Base-by-base conservation (phyloP, 1,140 invertebrate genomes). In the Metopolophium dirhodum region DNA sequence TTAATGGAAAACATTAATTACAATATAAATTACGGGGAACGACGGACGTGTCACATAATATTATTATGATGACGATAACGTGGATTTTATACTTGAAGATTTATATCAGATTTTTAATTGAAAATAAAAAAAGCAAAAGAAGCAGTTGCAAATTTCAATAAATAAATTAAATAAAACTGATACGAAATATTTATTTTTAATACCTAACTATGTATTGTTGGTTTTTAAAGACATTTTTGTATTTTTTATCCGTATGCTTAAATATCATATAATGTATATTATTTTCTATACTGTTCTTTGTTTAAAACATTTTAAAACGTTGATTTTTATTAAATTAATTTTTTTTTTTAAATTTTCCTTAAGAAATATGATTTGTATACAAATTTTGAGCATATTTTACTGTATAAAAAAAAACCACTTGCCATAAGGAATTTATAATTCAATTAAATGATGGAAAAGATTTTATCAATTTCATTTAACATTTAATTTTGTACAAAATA, bases 401-500 rank as follows among this genome's bases (percentile, higher is more conserved):
- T 18, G 30, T 18, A 77, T n/a, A 18, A 77, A 68, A 57, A 37
- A 77, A 77, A 77, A 18, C 3, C n/a, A 6, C 61, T 77, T 14
- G n/a, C 1, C n/a, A 77, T 35, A 77, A 77, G n/a, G n/a, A 77
- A 77, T 77, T 77, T 77, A 77, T 77, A 77, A 77, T 77, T n/a
- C n/a, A 77, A 77, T 77, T 77, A 77, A n/a, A 77, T 7, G 14
- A 77, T 4, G 61, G 6, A 77, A 77, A 4, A n/a, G 61, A 77
- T 77, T 77, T 77, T 77, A 77, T 77, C n/a, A 77, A 77, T 77
- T 77, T 35, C 61, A n/a, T 77, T 77, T 14, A 77, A 77, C n/a
- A 77, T 77, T 77, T 14, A 77, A 18, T 77, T n/a, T 77, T 77
- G n/a, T 20, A 77, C n/a, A 77, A 77, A 77, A 77, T n/a, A 77